Conservation (phyloP, 2,888 invertebrate species). For the Phortica okadai region DNA sequence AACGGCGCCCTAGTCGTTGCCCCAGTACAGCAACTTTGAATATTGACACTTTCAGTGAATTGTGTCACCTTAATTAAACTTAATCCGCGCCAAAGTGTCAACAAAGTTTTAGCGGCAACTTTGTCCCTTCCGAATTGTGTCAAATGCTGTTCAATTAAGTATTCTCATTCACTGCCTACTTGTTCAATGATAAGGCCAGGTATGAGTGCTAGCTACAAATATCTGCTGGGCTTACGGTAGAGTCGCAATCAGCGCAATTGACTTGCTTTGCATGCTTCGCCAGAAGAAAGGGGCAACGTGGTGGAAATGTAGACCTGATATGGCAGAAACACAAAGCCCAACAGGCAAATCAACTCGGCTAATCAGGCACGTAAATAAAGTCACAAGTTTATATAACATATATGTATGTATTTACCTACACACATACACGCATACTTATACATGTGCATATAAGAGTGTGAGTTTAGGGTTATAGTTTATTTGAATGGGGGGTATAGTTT, state of each 20-base stretch:
- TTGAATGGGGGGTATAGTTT: neutral
- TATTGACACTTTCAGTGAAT: slow-evolving; percentile 15
- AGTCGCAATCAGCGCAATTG: slow-evolving; percentile 33
- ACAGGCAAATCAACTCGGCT: slow-evolving; percentile 45
- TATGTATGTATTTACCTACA: slow-evolving; percentile 39
- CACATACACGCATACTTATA: slow-evolving; percentile 50
- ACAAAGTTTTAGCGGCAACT: slow-evolving; percentile 9
- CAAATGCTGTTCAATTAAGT: slow-evolving; percentile 67
- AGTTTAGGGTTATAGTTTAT: neutral
- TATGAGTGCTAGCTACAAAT: slow-evolving; percentile 33
- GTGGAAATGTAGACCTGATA: slow-evolving; percentile 40
- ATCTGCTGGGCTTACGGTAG: slow-evolving; percentile 47
- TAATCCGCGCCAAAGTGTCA: slow-evolving; percentile 25
- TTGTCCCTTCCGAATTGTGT: slow-evolving; percentile 58
- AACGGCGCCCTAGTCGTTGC: neutral
- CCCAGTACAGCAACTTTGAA: neutral
- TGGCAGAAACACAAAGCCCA: slow-evolving; percentile 41
- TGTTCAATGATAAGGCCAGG: slow-evolving; percentile 58
- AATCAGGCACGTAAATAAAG: slow-evolving; percentile 70
- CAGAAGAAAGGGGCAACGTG: neutral
- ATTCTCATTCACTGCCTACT: slow-evolving; percentile 53
- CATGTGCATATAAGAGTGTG: neutral
- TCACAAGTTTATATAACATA: slow-evolving; percentile 46
- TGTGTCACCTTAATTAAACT: slow-evolving; percentile 29
- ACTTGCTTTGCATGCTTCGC: neutral